phyloP scores from a whole-genome alignment of 1,140 invertebrate genomes.

The Tenebrio molitor region DNA sequence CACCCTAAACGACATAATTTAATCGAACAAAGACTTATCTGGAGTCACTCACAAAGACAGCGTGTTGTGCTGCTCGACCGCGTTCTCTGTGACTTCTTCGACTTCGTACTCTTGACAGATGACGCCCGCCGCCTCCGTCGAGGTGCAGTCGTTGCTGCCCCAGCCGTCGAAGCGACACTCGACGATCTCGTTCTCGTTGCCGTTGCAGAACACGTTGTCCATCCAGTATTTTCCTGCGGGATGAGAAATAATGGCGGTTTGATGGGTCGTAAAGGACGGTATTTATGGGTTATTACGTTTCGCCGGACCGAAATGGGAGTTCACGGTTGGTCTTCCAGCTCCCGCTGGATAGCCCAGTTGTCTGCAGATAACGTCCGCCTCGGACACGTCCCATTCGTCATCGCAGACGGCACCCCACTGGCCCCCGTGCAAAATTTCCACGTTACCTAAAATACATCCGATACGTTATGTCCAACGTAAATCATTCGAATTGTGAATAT shows the following conservation, averaged over 20 bases:
- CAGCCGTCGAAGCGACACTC: slow-evolving; percentile 87
- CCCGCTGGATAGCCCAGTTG: slow-evolving; percentile 79
- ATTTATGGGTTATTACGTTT: slow-evolving; percentile 72
- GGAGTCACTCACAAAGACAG: no score
- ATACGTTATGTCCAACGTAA: background rate
- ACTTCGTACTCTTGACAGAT: slow-evolving; percentile 71
- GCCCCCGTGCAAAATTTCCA: slow-evolving; percentile 88
- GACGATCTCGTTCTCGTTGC: slow-evolving; percentile 79
- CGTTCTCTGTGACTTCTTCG: slow-evolving; percentile 49
- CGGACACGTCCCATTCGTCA: slow-evolving; percentile 89
- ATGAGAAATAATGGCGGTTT: no score
- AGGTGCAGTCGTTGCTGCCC: slow-evolving; percentile 84
- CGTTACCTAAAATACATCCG: slow-evolving; percentile 77
- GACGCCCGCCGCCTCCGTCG: slow-evolving; percentile 85
- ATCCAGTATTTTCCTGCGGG: slow-evolving; percentile 84
- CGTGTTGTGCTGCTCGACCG: slow-evolving; percentile 37
- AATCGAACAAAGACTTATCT: no score
- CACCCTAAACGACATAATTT: slow-evolving; percentile 42
- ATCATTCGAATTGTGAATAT: no score
- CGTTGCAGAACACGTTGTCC: slow-evolving; percentile 90
- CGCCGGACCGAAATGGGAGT: slow-evolving; percentile 81
- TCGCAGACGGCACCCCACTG: slow-evolving; percentile 93
- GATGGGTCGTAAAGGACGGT: no score
- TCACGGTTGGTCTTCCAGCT: slow-evolving; percentile 72
- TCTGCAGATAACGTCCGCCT: slow-evolving; percentile 87